Conservation (phyloP, 2,797 vertebrate species). For the Nyctibius grandis region DNA sequence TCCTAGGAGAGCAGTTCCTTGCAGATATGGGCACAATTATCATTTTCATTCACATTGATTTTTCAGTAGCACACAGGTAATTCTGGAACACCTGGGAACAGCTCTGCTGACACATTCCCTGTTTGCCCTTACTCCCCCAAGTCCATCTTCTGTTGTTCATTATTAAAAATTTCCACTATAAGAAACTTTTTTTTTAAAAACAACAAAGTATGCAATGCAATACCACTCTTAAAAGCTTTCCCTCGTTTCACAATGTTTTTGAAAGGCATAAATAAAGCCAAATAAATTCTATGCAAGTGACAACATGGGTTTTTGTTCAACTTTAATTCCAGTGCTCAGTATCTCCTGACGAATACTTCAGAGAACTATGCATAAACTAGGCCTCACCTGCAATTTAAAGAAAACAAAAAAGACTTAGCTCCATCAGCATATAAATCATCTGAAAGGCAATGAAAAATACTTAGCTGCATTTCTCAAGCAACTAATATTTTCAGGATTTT, state of each 20-base stretch:
- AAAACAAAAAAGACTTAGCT: not conserved
- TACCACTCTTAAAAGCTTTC: not conserved
- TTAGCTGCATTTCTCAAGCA: not conserved
- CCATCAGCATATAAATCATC: not conserved
- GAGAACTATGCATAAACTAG: not conserved
- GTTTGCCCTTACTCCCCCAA: not conserved
- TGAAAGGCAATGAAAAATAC: not conserved
- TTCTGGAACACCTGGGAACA: not conserved
- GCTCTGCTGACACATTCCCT: not conserved
- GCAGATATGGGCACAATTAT: not conserved
- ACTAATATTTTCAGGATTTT: not conserved
- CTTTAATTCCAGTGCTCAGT: not conserved
- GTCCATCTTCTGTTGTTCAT: not conserved
- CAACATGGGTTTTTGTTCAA: not conserved
- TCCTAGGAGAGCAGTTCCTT: not conserved
- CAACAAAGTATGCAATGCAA: not conserved
- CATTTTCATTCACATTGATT: not conserved
- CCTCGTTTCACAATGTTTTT: not conserved
- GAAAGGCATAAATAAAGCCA: conserved; percentile 24
- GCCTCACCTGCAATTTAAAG: not conserved
- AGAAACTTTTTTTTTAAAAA: not conserved
- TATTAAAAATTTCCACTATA: not conserved
- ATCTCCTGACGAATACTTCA: not conserved
- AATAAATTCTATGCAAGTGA: not conserved
- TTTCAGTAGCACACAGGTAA: not conserved